These are phyloP conservation scores for Drosophila kepulauana DNA, from an alignment of 1,140 invertebrate species.

Conservation along the genomic window DNA sequence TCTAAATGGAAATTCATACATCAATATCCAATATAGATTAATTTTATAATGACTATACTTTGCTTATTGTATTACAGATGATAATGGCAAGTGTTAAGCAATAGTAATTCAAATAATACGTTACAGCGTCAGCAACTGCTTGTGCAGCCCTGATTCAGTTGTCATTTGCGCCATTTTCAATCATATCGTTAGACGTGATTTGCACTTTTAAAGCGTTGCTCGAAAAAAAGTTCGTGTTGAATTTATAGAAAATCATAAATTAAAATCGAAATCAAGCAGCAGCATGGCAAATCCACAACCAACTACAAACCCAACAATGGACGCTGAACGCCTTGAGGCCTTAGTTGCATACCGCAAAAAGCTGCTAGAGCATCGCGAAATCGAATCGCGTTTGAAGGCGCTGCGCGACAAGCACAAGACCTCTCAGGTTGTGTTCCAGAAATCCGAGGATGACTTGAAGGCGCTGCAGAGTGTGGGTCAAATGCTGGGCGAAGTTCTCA, in stretches of 20 bases:
- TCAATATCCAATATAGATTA: too few species aligned
- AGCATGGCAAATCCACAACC: constrained; percentile 20
- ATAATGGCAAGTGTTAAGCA: too few species aligned
- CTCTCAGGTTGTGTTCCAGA: constrained; percentile 98
- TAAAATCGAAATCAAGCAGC: constrained; percentile 17
- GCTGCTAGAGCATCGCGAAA: constrained; percentile 97
- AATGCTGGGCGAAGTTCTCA: constrained; percentile 99
- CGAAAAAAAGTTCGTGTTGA: neutral
- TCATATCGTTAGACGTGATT: constrained; percentile 37
- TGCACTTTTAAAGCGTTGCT: constrained; percentile 33
- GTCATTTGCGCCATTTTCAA: constrained; percentile 25
- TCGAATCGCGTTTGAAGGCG: constrained; percentile 96
- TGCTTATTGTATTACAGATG: too few species aligned
- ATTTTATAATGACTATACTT: too few species aligned
- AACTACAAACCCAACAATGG: neutral
- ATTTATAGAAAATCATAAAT: constrained; percentile 3
- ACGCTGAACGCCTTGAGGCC: constrained; percentile 90
- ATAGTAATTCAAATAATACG: neutral
- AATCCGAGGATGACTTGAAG: constrained; percentile 99
- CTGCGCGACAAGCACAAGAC: constrained; percentile 98
- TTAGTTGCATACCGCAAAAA: constrained; percentile 97
- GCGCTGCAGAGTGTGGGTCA: constrained; percentile 99
- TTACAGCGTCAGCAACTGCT: neutral
- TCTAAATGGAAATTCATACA: too few species aligned
- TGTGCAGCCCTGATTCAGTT: constrained; percentile 2